These are phyloP conservation scores for Ennomos fuscantarius DNA, from an alignment of 2,888 invertebrate species.

Conservation along the genomic window DNA sequence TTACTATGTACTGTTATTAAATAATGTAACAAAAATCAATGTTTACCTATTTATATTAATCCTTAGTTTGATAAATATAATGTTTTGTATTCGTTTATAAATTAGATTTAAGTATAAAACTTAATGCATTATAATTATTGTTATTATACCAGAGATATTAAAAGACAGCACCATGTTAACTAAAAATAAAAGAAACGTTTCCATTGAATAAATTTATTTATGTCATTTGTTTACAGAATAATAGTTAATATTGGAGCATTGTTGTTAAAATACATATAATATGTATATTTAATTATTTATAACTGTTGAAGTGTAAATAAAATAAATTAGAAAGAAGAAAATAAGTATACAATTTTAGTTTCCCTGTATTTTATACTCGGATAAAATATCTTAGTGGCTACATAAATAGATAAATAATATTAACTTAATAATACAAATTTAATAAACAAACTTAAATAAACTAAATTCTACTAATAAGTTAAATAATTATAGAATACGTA, in stretches of 20 bases:
- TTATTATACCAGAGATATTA: constrained; percentile 9
- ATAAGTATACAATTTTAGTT: constrained; percentile 43
- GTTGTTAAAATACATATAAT: constrained; percentile 34
- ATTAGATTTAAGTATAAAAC: background rate
- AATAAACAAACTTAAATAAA: constrained; percentile 2
- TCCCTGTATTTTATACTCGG: constrained; percentile 50
- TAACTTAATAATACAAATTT: constrained; percentile 21
- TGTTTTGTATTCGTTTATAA: too few relatives aligned
- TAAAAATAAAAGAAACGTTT: constrained; percentile 10
- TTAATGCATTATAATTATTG: constrained; percentile 6
- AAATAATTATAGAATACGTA: too few relatives aligned
- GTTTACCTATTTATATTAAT: background rate
- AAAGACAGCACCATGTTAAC: constrained; percentile 10
- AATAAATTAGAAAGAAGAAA: constrained; percentile 50
- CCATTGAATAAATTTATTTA: constrained; percentile 19
- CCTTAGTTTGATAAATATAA: background rate
- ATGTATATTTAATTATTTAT: constrained; percentile 57
- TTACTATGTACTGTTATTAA: background rate
- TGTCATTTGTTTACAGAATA: constrained; percentile 23
- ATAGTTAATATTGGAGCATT: constrained; percentile 24
- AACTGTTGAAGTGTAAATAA: constrained; percentile 78
- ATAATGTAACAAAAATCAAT: background rate
- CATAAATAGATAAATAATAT: constrained; percentile 35
- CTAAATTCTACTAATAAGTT: background rate
- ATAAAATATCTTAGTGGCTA: background rate